Evolutionary conservation across 2,888 invertebrate genomes (phyloP).

Genomic region (Agrypnus murinus): DNA sequence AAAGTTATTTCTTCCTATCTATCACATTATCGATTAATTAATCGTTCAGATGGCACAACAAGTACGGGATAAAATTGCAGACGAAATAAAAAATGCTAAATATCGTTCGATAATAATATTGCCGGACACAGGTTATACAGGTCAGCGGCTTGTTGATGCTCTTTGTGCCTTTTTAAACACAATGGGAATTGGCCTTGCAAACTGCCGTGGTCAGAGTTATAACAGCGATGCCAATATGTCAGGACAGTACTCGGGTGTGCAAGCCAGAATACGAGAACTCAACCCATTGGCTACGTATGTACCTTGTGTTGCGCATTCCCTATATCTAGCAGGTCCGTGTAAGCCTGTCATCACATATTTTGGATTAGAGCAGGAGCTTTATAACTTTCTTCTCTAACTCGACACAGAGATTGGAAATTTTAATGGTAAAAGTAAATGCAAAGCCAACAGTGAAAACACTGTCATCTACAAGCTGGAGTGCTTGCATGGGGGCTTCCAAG

Average conservation of each 20-base stretch:
- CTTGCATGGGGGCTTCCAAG: slow-evolving; percentile 4
- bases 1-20: too few relatives aligned
- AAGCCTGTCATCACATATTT: slow-evolving; percentile 28
- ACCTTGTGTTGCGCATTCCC: slow-evolving; percentile 55
- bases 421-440: slow-evolving; percentile 31
- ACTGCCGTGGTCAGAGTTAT: too few relatives aligned
- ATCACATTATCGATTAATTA: too few relatives aligned
- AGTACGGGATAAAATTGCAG: slow-evolving; percentile 44
- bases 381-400: slow-evolving; percentile 30
- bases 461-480: slow-evolving; percentile 30
- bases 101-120: slow-evolving; percentile 50
- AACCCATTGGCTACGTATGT: too few relatives aligned
- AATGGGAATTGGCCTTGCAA: too few relatives aligned
- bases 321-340: slow-evolving; percentile 48
- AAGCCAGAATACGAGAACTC: too few relatives aligned
- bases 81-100: slow-evolving; percentile 53
- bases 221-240: too few relatives aligned
- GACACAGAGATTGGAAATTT: slow-evolving; percentile 32
- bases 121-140: slow-evolving; percentile 52
- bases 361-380: slow-evolving; percentile 23
- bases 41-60: too few relatives aligned
- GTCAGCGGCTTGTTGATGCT: too few relatives aligned
- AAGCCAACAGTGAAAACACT: slow-evolving; percentile 32
- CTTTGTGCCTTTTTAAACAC: too few relatives aligned
- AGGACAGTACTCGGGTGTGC: too few relatives aligned